Conservation (phyloP, 2,888 invertebrate species). For the Urechis unicinctus region DNA sequence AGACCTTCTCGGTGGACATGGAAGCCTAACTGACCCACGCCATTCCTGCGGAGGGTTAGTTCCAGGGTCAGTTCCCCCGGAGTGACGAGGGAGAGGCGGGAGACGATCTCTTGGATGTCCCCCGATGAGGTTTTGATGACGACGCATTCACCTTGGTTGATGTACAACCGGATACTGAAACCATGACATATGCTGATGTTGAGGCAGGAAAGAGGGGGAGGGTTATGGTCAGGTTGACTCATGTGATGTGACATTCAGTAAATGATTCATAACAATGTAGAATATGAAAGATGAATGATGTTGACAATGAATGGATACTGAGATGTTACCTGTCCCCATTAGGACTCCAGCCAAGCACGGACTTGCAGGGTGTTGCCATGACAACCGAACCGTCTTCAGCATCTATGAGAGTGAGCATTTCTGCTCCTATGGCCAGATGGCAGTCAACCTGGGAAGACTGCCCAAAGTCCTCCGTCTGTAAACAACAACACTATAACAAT, state of each 20-base stretch:
- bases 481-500: background rate
- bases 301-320: background rate
- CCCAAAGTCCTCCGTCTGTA: slow-evolving; percentile 46
- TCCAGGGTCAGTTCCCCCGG: slow-evolving; percentile 65
- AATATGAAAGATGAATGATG: too few relatives aligned
- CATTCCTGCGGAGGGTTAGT: slow-evolving; percentile 72
- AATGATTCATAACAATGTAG: too few relatives aligned
- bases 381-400: slow-evolving; percentile 74
- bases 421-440: slow-evolving; percentile 78
- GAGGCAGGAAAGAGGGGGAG: too few relatives aligned
- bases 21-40: slow-evolving; percentile 73
- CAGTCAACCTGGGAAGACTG: slow-evolving; percentile 60
- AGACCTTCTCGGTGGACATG: slow-evolving; percentile 84
- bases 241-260: too few relatives aligned
- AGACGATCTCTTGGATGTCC: slow-evolving; percentile 69
- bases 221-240: too few relatives aligned
- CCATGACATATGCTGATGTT: background rate
- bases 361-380: slow-evolving; percentile 76
- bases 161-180: slow-evolving; percentile 66
- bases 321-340: slow-evolving; percentile 55
- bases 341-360: slow-evolving; percentile 69
- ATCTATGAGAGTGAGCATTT: slow-evolving; percentile 81
- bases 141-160: slow-evolving; percentile 90
- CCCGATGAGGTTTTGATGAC: slow-evolving; percentile 53
- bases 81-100: slow-evolving; percentile 74